Base-by-base conservation (phyloP, 2,888 invertebrate species). In the Iphiclides podalirius region DNA sequence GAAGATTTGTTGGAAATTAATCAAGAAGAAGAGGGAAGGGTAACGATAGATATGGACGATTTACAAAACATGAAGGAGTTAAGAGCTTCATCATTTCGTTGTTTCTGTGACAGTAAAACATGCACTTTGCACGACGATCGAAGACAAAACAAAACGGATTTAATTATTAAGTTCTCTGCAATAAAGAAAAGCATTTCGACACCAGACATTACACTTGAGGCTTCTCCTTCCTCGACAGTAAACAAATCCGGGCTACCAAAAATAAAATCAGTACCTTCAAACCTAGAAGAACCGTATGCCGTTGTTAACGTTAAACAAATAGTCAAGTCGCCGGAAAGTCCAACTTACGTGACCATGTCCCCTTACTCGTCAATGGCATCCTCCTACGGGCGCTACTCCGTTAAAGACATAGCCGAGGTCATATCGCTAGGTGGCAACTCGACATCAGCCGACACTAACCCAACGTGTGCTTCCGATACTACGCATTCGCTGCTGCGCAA, bases 141-240 rank as follows among this genome's bases (percentile, higher is more conserved):
- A 54, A 76, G 80, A 4, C 72, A 81, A 45, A 63, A 67, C n/a
- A 64, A 70, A 13, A 59, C 58, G 28, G 69, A 80, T 56, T 70
- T 83, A 4, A 63, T 80, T 13, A 82, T 88, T 0, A 87, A 83
- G 58, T 88, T 88, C 66, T 87, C 87, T 4, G 84, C 76, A 12
- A 72, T 88, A 26, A 87, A 86, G 54, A 84, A 70, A 60, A 88
- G 88, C 64, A 82, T 88, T 57, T 88, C 88, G 12, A 87, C 86
- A 9, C 88, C 88, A 31, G 76, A 87, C 57, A 85, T 88, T 17
- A 82, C 86, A 13, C 67, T 88, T 57, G 66, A 75, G 13, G 52
- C 53, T 54, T 71, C 77, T 64, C 74, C 79, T 68, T 70, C 72
- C 75, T 75, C 78, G 66, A 75, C 78, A 62, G 57, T 59, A 53